Evolutionary conservation across 2,888 invertebrate genomes (phyloP).

Genomic region (Meteorus colon): DNA sequence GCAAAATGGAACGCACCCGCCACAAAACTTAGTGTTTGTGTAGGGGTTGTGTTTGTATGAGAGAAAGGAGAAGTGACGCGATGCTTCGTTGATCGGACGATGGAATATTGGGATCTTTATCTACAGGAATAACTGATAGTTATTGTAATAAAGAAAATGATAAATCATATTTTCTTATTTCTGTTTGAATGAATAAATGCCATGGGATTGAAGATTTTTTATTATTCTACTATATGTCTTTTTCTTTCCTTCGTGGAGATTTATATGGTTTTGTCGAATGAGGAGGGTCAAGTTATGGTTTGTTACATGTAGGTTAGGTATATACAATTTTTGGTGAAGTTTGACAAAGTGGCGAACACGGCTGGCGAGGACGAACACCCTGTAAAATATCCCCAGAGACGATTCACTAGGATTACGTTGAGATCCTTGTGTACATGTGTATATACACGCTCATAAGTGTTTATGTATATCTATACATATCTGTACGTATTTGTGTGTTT

Average conservation of each 20-base stretch:
- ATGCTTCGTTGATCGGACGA: constrained; percentile 36
- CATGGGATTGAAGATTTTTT: not conserved
- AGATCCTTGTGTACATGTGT: constrained; percentile 52
- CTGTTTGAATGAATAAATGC: not conserved
- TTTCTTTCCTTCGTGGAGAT: not conserved
- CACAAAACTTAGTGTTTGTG: constrained; percentile 18
- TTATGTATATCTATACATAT: constrained; percentile 3
- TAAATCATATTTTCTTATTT: not conserved
- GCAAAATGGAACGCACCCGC: constrained; percentile 26
- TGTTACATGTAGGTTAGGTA: not conserved
- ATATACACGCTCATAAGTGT: constrained; percentile 44
- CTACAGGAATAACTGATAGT: not conserved
- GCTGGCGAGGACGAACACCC: constrained; percentile 53
- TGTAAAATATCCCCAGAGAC: constrained; percentile 63
- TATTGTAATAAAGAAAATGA: not conserved
- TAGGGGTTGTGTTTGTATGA: not conserved
- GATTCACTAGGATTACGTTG: constrained; percentile 62
- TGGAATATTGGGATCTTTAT: constrained; percentile 21
- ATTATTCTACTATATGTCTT: not conserved
- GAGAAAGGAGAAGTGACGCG: not conserved
- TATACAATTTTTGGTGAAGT: constrained; percentile 14
- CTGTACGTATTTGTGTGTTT: not conserved
- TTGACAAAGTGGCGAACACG: constrained; percentile 58
- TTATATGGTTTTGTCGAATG: constrained; percentile 11
- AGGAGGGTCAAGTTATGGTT: constrained; percentile 28